These are phyloP conservation scores for Drosophila algonquin DNA, from an alignment of 2,888 invertebrate genomes.

Conservation along the genomic window DNA sequence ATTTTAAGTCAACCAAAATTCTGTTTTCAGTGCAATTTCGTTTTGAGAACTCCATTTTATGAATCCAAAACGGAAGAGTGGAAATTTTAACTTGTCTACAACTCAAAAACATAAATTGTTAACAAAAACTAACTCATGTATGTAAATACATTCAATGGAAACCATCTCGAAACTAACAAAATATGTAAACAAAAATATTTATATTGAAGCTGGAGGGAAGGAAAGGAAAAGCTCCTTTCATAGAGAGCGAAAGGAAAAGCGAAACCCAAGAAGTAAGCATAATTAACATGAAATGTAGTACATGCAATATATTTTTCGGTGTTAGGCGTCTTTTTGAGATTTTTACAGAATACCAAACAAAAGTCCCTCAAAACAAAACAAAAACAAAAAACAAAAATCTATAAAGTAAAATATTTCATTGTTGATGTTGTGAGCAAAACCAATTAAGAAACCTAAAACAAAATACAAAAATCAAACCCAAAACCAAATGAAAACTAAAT, in stretches of 20 bases:
- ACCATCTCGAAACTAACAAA: constrained; percentile 55
- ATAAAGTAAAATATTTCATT: constrained; percentile 79
- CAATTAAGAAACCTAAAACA: constrained; percentile 13
- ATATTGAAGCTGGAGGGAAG: constrained; percentile 37
- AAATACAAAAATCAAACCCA: constrained; percentile 1
- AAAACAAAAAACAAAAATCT: constrained; percentile 54
- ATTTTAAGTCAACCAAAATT: constrained; percentile 30
- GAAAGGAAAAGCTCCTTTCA: constrained; percentile 26
- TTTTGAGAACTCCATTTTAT: background rate
- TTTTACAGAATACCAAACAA: constrained; percentile 71
- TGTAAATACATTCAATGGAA: constrained; percentile 50
- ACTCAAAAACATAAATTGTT: constrained; percentile 63
- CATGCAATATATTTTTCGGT: constrained; percentile 84
- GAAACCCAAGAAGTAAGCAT: constrained; percentile 46
- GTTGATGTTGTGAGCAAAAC: constrained; percentile 83
- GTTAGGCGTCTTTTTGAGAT: constrained; percentile 84
- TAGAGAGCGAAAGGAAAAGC: constrained; percentile 42
- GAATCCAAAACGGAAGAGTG: background rate
- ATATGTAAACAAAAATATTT: constrained; percentile 35
- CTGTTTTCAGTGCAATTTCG: constrained; percentile 15
- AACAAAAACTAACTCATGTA: constrained; percentile 82
- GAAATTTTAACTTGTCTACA: constrained; percentile 45
- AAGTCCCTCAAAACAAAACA: constrained; percentile 43
- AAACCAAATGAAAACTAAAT: constrained; percentile 34
- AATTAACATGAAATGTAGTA: constrained; percentile 71